Base-by-base conservation (phyloP, 2,888 invertebrate species). In the Mantis religiosa region DNA sequence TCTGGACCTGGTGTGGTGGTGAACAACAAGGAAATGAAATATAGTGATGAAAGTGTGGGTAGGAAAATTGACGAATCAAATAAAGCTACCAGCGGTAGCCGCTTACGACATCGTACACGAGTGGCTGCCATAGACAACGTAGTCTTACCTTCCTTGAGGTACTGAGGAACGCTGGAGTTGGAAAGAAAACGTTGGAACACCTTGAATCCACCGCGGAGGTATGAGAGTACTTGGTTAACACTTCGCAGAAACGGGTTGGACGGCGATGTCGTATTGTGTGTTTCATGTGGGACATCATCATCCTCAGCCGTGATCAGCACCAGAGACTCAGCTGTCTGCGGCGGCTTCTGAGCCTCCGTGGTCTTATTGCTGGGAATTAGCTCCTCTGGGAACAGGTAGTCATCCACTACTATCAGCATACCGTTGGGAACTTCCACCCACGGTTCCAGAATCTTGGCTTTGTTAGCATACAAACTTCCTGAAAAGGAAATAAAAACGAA, bases 101-200 rank as follows among this genome's bases (percentile, higher is more conserved):
- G n/a, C n/a, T n/a, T n/a, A n/a, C n/a, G n/a, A n/a, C n/a, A n/a
- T 30, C 30, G 30, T 4, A 30, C 30, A 4, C 30, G 30, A 30
- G 30, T 7, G 7, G 7, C 3, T 34, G 7, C 6, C 7, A 7
- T 34, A 34, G 7, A 3, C 3, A 34, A 34, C 83, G 83, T 89
- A 88, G 89, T 91, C 92, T 92, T 92, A 94, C 94, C 94, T 91
- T 95, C 94, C 92, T 94, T 94, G 90, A 95, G 93, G 82, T 93
- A 91, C 91, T 94, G 93, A 85, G 95, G 95, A 86, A 95, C 94
- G 92, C 95, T 95, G 90, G 95, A 95, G 92, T 95, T 94, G 54
- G 94, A 94, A 90, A 95, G 93, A 91, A 95, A 95, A 92, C 95
- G 95, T 91, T 95, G 95, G 92, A 95, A 95, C 87, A 95, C 95